Evolutionary conservation across 2,797 vertebrate genomes (phyloP).

Genomic region (Pantherophis vulpinus): DNA sequence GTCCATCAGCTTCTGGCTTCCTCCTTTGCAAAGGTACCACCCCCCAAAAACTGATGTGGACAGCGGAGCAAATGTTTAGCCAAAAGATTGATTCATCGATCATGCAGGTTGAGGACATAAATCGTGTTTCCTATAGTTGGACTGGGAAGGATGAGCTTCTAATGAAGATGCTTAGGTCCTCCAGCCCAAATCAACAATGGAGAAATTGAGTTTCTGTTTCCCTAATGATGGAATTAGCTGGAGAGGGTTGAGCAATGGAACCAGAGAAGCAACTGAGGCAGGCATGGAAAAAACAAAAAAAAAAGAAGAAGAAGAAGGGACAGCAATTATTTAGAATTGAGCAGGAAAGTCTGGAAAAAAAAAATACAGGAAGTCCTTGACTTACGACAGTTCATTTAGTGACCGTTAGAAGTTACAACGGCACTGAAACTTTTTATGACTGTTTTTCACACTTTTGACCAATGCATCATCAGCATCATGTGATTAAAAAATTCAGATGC

Average conservation of each 20-base stretch:
- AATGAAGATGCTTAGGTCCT: background rate
- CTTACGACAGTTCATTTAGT: background rate
- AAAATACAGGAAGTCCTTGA: conserved; percentile 15
- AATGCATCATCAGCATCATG: background rate
- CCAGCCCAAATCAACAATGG: conserved; percentile 44
- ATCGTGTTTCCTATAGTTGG: conserved; percentile 37
- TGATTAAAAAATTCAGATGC: background rate
- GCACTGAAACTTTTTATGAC: background rate
- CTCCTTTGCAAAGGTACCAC: background rate
- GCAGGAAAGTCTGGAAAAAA: conserved; percentile 36
- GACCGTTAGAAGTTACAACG: background rate
- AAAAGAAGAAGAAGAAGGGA: conserved; percentile 14
- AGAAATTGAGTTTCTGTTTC: conserved; percentile 9
- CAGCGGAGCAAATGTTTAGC: background rate
- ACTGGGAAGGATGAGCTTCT: background rate
- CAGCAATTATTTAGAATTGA: conserved; percentile 20
- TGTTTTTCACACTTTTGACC: background rate
- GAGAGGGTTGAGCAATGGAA: conserved; percentile 52
- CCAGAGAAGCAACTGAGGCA: conserved; percentile 24
- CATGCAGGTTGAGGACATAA: background rate
- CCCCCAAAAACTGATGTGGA: background rate
- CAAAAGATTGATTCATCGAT: too few species aligned
- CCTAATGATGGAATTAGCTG: conserved; percentile 49
- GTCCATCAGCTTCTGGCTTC: background rate
- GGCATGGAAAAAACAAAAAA: conserved; percentile 21